A percentile compares a stretch with the other conserved stretches of the same genome.
These are phyloP conservation scores for Hippopotamus amphibius DNA, from an alignment of 2,113 vertebrate species.

Conservation along the genomic window DNA sequence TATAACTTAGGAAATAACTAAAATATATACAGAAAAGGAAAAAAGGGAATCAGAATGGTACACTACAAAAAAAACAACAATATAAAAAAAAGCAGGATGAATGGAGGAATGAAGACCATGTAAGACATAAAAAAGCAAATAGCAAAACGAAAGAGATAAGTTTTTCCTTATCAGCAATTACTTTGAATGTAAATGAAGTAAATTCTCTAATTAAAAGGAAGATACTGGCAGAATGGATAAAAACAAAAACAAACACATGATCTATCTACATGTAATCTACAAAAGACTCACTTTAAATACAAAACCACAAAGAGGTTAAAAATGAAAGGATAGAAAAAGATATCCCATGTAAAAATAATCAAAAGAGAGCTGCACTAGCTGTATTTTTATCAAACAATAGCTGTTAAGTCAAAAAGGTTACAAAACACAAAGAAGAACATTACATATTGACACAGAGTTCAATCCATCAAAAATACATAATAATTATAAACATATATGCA, in stretches of 20 bases:
- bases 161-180: neutral
- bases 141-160: neutral
- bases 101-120: too few species aligned
- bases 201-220: neutral
- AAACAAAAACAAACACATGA: neutral
- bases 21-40: too few species aligned
- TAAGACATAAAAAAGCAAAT: neutral
- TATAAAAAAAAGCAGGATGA: too few species aligned
- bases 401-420: neutral
- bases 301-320: neutral
- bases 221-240: neutral
- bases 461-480: neutral
- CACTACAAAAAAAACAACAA: too few species aligned
- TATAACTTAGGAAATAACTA: too few species aligned
- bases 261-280: too few species aligned
- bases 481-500: neutral
- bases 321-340: neutral
- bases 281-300: neutral
- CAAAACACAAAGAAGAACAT: neutral
- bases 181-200: neutral
- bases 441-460: neutral
- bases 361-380: neutral
- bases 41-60: neutral
- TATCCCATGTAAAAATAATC: neutral
- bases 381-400: neutral